Conservation (phyloP, 2,888 invertebrate genomes). For the Platycnemis pennipes region DNA sequence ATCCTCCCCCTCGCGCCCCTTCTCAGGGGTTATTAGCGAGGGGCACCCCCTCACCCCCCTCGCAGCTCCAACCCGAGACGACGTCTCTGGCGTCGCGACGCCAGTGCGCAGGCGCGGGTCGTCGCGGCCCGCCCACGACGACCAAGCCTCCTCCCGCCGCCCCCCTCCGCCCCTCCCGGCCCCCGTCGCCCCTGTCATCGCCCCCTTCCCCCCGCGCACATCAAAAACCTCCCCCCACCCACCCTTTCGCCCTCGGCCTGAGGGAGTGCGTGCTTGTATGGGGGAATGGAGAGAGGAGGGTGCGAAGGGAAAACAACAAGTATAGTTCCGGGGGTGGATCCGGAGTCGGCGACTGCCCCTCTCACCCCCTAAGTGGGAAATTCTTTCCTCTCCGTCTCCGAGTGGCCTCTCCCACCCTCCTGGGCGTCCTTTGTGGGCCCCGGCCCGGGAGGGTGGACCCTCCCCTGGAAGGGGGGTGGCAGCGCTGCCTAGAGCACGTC, state of each 20-base stretch:
- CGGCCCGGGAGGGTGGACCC: no score
- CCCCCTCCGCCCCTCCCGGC: conserved; percentile 40
- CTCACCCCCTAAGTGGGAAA: background rate
- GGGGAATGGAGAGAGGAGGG: background rate
- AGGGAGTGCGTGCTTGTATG: background rate
- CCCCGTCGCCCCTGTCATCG: background rate
- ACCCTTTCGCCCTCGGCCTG: background rate
- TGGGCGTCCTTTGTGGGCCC: no score
- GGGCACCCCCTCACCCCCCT: background rate
- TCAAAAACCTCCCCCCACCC: conserved; percentile 56
- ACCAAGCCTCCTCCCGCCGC: background rate
- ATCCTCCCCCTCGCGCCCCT: background rate
- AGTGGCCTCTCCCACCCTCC: background rate
- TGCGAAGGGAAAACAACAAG: conserved; percentile 66
- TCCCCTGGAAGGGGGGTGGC: no score
- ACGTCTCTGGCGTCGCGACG: background rate
- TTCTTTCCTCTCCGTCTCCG: background rate
- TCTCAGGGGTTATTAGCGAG: conserved; percentile 47
- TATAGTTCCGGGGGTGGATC: conserved; percentile 38
- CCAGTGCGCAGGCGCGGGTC: background rate
- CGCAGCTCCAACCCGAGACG: background rate
- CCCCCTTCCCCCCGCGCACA: conserved; percentile 60
- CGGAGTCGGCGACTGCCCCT: conserved; percentile 52
- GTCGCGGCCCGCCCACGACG: conserved; percentile 19
- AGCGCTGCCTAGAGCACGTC: no score